Percentiles rank a stretch among this genome's conserved stretches.
Conservation (phyloP, 2,797 vertebrate genomes). For the Ctenosaura bakeri region DNA sequence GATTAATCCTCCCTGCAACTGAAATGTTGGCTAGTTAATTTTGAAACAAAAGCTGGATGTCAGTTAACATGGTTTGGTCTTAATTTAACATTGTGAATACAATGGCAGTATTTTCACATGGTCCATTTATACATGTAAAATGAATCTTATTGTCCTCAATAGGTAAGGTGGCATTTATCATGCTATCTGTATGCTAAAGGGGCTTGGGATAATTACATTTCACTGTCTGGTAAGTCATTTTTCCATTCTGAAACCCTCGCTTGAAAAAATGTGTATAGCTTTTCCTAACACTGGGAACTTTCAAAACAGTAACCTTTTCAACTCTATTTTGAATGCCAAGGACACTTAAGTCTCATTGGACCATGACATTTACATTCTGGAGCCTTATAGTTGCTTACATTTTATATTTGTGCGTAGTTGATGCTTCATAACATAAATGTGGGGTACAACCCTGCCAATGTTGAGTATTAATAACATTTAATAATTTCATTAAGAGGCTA, state of each 20-base stretch:
- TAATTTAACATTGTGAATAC: background rate
- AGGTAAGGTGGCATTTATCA: slow-evolving; percentile 27
- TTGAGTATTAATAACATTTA: background rate
- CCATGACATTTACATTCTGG: slow-evolving; percentile 53
- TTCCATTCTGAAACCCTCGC: slow-evolving; percentile 40
- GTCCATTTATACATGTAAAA: background rate
- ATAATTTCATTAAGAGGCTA: background rate
- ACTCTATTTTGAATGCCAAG: slow-evolving; percentile 51
- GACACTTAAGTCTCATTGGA: slow-evolving; percentile 44
- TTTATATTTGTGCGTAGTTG: slow-evolving; percentile 12
- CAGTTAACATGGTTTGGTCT: background rate
- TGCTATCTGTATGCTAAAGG: background rate
- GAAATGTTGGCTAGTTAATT: slow-evolving; percentile 20
- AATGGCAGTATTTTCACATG: slow-evolving; percentile 27
- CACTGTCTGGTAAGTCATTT: slow-evolving; percentile 7
- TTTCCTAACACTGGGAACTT: slow-evolving; percentile 52
- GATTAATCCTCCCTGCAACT: background rate
- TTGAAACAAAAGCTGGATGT: slow-evolving; percentile 9
- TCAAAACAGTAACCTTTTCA: slow-evolving; percentile 57
- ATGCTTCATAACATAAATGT: background rate
- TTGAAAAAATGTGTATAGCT: slow-evolving; percentile 37
- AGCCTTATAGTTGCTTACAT: slow-evolving; percentile 11
- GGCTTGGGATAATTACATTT: slow-evolving; percentile 46
- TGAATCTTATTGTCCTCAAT: background rate
- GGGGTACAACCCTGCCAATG: background rate